Percentiles rank a stretch among this genome's conserved stretches.
These are phyloP conservation scores for Sthenelais limicola DNA, from an alignment of 2,888 invertebrate genomes.

Conservation along the genomic window DNA sequence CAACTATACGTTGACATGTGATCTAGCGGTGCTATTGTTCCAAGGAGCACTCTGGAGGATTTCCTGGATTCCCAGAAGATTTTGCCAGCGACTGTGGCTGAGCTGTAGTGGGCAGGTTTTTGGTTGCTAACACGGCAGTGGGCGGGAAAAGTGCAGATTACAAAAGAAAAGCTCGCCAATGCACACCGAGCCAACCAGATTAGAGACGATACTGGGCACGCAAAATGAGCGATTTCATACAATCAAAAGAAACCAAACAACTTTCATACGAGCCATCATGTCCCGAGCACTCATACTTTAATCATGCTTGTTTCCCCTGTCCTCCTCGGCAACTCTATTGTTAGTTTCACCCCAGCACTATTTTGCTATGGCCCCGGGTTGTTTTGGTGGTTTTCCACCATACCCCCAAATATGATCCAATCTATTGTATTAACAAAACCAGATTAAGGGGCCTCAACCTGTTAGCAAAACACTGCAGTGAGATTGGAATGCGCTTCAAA, in stretches of 20 bases:
- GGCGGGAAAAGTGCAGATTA: slow-evolving; percentile 24
- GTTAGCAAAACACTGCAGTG: too few species aligned
- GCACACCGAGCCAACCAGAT: slow-evolving; percentile 13
- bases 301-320: too few species aligned
- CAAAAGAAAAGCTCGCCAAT: slow-evolving; percentile 21
- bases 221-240: slow-evolving; percentile 20
- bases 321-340: too few species aligned
- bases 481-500: too few species aligned
- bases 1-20: slow-evolving; percentile 28
- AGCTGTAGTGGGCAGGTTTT: too few species aligned
- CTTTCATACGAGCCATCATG: too few species aligned
- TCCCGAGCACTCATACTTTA: too few species aligned
- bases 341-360: too few species aligned
- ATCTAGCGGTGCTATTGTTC: slow-evolving; percentile 24
- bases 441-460: too few species aligned
- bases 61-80: slow-evolving; percentile 1
- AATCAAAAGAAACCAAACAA: slow-evolving; percentile 26
- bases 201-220: slow-evolving; percentile 12
- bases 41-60: not conserved
- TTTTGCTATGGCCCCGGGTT: slow-evolving; percentile 10
- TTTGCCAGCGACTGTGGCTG: not conserved
- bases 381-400: too few species aligned
- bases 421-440: too few species aligned
- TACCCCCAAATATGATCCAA: too few species aligned
- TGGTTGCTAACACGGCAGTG: slow-evolving; percentile 20